phyloP scores from a whole-genome alignment of 2,797 vertebrate genomes.

The Cirrhinus mrigala region DNA sequence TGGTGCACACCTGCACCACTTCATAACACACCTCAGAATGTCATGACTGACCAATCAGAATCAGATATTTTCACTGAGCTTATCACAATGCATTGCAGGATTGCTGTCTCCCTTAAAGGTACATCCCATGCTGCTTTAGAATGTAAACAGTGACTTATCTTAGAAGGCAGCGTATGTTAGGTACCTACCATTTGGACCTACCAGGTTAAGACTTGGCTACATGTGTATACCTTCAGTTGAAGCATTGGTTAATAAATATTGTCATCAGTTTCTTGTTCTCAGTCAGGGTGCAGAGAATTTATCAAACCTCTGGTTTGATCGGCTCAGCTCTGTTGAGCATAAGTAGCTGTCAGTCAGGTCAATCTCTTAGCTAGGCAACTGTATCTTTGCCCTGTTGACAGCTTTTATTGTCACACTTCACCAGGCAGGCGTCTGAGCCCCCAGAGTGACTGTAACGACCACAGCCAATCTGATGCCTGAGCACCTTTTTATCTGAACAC shows the following conservation, averaged over 20 bases:
- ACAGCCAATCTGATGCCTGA: constrained; percentile 37
- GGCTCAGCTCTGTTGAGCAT: constrained; percentile 26
- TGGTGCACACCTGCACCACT: too few species aligned
- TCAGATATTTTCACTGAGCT: neutral
- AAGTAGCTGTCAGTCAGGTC: constrained; percentile 29
- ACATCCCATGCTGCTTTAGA: neutral
- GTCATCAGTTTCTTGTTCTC: neutral
- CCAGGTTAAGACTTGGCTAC: neutral
- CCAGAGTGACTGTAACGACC: neutral
- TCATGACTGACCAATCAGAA: too few species aligned
- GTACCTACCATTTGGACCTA: neutral
- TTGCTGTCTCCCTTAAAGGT: neutral
- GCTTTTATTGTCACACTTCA: constrained; percentile 41
- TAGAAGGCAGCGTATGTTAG: neutral
- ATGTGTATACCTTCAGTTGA: neutral
- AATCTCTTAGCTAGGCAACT: neutral
- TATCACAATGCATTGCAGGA: neutral
- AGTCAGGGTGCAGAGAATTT: neutral
- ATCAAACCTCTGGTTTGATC: constrained; percentile 9
- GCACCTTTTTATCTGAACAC: constrained; percentile 42
- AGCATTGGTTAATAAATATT: constrained; percentile 4
- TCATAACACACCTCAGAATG: too few species aligned
- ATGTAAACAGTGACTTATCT: neutral
- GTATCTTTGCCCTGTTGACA: constrained; percentile 46
- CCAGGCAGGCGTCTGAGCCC: neutral